These are phyloP conservation scores for Egretta garzetta DNA, from an alignment of 2,113 vertebrate genomes.

Conservation along the genomic window DNA sequence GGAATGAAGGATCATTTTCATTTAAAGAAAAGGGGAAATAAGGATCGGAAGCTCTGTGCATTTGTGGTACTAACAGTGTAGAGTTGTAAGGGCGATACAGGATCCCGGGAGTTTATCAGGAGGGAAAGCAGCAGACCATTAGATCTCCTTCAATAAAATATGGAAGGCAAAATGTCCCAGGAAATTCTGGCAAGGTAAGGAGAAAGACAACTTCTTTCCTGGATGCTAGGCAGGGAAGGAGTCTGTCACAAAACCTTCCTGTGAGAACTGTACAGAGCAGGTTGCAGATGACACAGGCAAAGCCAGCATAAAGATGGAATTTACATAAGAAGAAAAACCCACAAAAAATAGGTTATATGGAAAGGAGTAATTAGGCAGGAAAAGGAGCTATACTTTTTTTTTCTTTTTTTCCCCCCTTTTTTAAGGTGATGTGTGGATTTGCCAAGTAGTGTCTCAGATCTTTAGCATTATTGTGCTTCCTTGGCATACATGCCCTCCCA, in stretches of 20 bases:
- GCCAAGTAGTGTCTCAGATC: neutral
- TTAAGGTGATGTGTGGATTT: neutral
- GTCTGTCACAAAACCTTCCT: neutral
- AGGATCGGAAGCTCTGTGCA: neutral
- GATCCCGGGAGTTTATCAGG: neutral
- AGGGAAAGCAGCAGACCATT: neutral
- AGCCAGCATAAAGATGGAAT: neutral
- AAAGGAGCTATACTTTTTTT: fast-evolving
- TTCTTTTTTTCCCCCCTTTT: fast-evolving
- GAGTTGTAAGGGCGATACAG: neutral
- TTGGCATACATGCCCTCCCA: neutral
- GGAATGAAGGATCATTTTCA: neutral
- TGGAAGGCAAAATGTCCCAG: neutral
- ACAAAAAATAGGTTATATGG: neutral
- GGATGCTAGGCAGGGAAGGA: neutral
- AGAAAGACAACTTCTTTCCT: neutral
- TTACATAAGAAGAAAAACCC: neutral
- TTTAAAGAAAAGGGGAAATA: neutral
- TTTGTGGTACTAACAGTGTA: neutral
- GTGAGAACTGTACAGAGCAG: neutral
- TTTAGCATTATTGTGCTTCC: neutral
- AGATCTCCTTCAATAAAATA: neutral
- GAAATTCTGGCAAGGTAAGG: neutral
- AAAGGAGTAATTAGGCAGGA: neutral
- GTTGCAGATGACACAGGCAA: neutral